A percentile compares a stretch with the other conserved stretches of the same genome.
These are phyloP conservation scores for Lampris megalopsis DNA, from an alignment of 2,113 vertebrate species.

Conservation along the genomic window DNA sequence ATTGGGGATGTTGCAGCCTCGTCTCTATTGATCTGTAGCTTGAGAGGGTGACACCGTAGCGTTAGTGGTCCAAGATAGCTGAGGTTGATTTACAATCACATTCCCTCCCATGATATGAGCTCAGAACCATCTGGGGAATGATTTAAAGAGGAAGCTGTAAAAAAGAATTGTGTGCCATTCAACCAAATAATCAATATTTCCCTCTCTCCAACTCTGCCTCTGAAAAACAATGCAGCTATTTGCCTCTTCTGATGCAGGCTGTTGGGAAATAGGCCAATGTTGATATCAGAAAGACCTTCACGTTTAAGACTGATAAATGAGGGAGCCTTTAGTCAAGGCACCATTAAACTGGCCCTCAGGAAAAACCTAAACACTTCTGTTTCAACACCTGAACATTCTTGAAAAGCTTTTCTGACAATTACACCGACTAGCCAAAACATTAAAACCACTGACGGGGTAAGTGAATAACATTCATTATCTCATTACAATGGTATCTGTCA, in stretches of 20 bases:
- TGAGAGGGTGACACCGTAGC: constrained; percentile 41
- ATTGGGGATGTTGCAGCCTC: constrained; percentile 49
- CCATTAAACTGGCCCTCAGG: too few relatives aligned
- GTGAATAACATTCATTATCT: too few relatives aligned
- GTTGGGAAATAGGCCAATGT: too few relatives aligned
- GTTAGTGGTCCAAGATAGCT: constrained; percentile 20
- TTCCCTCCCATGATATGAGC: constrained; percentile 57
- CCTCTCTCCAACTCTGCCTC: constrained; percentile 4
- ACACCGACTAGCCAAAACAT: too few relatives aligned
- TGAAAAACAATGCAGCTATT: constrained; percentile 13
- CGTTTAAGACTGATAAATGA: too few relatives aligned
- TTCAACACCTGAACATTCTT: too few relatives aligned
- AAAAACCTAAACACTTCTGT: too few relatives aligned
- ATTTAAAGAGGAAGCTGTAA: constrained; percentile 43
- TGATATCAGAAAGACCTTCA: too few relatives aligned
- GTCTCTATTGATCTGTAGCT: constrained; percentile 64
- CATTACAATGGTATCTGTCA: too few relatives aligned
- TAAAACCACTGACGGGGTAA: too few relatives aligned
- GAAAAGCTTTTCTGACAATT: too few relatives aligned
- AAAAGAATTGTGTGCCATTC: constrained; percentile 6
- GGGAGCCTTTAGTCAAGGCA: too few relatives aligned
- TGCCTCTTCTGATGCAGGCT: not conserved
- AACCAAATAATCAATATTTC: constrained; percentile 41
- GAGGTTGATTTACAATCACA: constrained; percentile 41
- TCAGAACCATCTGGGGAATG: constrained; percentile 31